A percentile compares a stretch with the other conserved stretches of the same genome.
Evolutionary conservation across 2,888 invertebrate genomes (phyloP).

Genomic region (Chloromyia formosa): DNA sequence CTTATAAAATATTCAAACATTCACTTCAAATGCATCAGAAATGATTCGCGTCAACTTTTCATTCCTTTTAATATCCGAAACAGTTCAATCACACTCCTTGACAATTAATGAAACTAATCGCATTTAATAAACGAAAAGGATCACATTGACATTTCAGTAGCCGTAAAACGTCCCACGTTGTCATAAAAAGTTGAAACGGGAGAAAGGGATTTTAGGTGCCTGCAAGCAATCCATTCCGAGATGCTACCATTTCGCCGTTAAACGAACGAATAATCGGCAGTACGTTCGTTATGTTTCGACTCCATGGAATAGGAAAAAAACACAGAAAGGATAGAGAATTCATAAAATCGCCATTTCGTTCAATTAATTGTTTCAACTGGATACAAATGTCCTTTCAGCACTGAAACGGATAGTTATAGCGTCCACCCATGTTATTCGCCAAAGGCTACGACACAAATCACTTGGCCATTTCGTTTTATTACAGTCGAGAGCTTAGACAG

Average conservation of each 20-base stretch:
- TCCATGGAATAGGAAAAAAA: neutral
- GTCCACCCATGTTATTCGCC: constrained; percentile 5
- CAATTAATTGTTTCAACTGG: constrained; percentile 28
- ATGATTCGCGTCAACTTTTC: too few relatives aligned
- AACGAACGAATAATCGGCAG: neutral
- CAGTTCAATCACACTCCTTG: neutral
- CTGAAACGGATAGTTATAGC: neutral
- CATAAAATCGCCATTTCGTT: constrained; percentile 34
- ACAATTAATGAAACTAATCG: neutral
- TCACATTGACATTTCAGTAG: neutral
- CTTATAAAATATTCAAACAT: too few relatives aligned
- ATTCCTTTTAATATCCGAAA: too few relatives aligned
- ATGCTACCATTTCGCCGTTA: neutral
- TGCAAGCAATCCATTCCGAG: neutral
- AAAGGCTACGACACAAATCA: constrained; percentile 31
- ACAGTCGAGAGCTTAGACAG: constrained; percentile 7
- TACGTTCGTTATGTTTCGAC: neutral
- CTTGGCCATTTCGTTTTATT: constrained; percentile 29
- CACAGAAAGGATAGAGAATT: constrained; percentile 4
- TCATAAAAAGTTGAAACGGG: neutral
- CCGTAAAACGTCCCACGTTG: neutral
- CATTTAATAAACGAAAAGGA: constrained; percentile 1
- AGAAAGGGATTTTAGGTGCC: neutral
- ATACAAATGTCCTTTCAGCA: constrained; percentile 17
- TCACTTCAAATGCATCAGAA: too few relatives aligned